Evolutionary conservation across 2,797 vertebrate genomes (phyloP).

Genomic region (Chiroxiphia lanceolata): DNA sequence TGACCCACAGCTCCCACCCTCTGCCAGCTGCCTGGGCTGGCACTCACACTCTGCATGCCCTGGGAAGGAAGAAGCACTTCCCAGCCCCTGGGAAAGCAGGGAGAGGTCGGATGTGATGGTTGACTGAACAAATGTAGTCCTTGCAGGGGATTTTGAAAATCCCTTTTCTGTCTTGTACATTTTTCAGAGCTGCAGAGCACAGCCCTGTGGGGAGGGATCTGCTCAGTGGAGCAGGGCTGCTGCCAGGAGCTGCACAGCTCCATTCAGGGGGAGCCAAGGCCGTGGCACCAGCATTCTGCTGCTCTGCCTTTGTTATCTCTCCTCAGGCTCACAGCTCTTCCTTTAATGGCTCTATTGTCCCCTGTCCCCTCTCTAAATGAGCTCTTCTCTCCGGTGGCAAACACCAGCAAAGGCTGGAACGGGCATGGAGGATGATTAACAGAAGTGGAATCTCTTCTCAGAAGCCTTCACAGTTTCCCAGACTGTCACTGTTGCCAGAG

Average conservation of each 20-base stretch:
- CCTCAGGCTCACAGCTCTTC: constrained; percentile 9
- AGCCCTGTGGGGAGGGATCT: not conserved
- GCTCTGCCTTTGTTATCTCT: not conserved
- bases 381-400: constrained; percentile 30
- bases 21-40: not conserved
- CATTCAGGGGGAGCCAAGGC: constrained; percentile 1
- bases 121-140: not conserved
- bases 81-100: not conserved
- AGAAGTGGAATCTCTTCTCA: not conserved
- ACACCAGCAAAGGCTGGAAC: not conserved
- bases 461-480: not conserved
- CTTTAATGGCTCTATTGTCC: constrained; percentile 28
- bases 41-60: not conserved
- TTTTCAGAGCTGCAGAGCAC: not conserved
- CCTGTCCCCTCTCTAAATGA: not conserved
- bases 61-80: not conserved
- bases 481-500: not conserved
- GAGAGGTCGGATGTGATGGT: not conserved
- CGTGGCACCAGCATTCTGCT: constrained; percentile 7
- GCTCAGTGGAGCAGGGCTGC: not conserved
- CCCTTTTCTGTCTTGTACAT: not conserved
- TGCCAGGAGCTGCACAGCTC: not conserved
- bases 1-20: not conserved
- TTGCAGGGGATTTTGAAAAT: not conserved
- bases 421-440: not conserved